Base-by-base conservation (phyloP, 2,797 vertebrate genomes). In the Lacerta viridis region DNA sequence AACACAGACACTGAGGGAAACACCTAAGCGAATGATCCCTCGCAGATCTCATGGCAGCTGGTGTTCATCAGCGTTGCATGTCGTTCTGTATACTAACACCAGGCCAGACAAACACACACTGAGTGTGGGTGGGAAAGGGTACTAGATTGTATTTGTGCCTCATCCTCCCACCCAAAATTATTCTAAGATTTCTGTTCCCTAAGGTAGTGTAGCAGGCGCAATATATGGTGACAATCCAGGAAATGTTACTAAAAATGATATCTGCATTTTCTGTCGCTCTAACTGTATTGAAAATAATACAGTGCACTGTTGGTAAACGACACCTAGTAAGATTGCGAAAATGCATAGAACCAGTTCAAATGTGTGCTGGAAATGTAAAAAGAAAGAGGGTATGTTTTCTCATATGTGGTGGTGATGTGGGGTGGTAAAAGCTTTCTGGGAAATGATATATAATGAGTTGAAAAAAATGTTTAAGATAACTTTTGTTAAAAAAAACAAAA, bases 61-160 rank as follows among this genome's bases (percentile, higher is more conserved):
- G 77, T 83, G 36, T 85, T 91, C 79, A 61, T 91, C 87, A 92
- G 90, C 83, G 3, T 92, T 95, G 94, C 61, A 86, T 74, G 17
- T 36, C 1, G 61, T 81, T 90, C 36, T 18, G 39, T 76, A 72
- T 2, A 3, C 84, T 68, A 83, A 83, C 39, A 77, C 23, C 50
- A 71, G 77, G 10, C n/a, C 7, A 89, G 84, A 87, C 36, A 23
- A 20, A 55, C 0, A 0, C 1, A 74, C 75, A 69, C 64, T 68
- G 55, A 55, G 1, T 61, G 88, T 41, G 88, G 75, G n/a, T 66
- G 85, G 80, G 36, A 83, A 33, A 84, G 82, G 64, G 13, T 91
- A 83, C 33, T 13, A 0, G 66, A 1, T 75, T 17, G n/a, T 80
- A 75, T 81, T n/a, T 69, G 25, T 17, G 18, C 41, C 29, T 81